Base-by-base conservation (phyloP, 2,888 invertebrate species). In the Sthenelais limicola region DNA sequence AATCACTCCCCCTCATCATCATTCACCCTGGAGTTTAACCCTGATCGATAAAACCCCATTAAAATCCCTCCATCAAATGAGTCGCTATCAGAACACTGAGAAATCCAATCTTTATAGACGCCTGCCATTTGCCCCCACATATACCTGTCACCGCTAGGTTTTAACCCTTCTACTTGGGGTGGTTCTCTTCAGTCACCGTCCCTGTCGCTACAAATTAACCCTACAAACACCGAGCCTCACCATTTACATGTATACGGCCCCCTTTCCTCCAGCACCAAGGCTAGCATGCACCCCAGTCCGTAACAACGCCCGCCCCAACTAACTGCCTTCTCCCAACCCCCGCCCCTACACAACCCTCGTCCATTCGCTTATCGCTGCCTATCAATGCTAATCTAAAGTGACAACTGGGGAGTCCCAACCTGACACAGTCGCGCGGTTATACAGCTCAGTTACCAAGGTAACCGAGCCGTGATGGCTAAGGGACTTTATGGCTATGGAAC, bases 131-230 rank as follows among this genome's bases (percentile, higher is more conserved):
- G 21, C 51, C 21, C 24, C 51, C 51, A 7, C 62, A 35, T 9
- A 62, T 43, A 62, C 62, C 62, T 62, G 38, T 38, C 38, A 21
- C 51, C 51, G 24, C 2, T 56, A 15, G 3, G 4, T 26, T n/a
- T 35, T 35, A n/a, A n/a, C n/a, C n/a, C n/a, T n/a, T n/a, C n/a
- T n/a, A n/a, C n/a, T n/a, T n/a, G n/a, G n/a, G n/a, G n/a, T n/a
- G n/a, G n/a, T n/a, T n/a, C n/a, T n/a, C n/a, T n/a, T n/a, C n/a
- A n/a, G n/a, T n/a, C 56, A 33, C 56, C 56, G 32, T 35, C 18
- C 56, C 30, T 24, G 62, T 62, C 62, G 4, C 5, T 18, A 21
- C 62, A 24, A 38, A 38, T 62, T 62, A 62, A 15, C 38, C 15
- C 24, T 18, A 18, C 62, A 15, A 21, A 43, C 62, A 35, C 38